phyloP scores from a whole-genome alignment of 35 echinoderm and acorn worm species.

The Ptychodera flava region DNA sequence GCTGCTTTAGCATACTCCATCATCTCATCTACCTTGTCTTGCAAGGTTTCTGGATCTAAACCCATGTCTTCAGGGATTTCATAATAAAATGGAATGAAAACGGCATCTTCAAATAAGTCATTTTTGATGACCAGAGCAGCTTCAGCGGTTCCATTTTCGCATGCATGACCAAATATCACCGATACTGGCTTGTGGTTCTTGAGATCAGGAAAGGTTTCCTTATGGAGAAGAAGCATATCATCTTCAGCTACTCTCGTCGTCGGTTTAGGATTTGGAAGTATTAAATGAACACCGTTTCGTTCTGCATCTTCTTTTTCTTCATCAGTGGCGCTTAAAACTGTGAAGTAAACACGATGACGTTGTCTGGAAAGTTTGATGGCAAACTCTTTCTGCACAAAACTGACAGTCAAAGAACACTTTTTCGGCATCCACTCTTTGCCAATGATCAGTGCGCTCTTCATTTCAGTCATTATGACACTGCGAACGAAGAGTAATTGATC shows the following conservation, averaged over 20 bases:
- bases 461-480: no score
- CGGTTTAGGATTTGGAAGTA: neutral
- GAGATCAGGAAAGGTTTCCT: neutral
- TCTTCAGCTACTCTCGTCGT: neutral
- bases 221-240: neutral
- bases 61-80: neutral
- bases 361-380: neutral
- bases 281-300: neutral
- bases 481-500: no score
- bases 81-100: neutral
- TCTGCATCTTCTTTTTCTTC: neutral
- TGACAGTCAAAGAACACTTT: neutral
- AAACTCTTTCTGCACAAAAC: neutral
- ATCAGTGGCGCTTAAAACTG: neutral
- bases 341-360: neutral
- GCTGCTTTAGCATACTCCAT: neutral
- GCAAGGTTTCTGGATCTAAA: neutral
- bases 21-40: neutral
- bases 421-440: neutral
- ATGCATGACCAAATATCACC: neutral
- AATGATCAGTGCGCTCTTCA: neutral
- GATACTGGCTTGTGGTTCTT: neutral
- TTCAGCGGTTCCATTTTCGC: neutral
- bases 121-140: neutral
- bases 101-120: neutral